Base-by-base conservation (phyloP, 2,888 invertebrate genomes). In the Amorpha juglandis region DNA sequence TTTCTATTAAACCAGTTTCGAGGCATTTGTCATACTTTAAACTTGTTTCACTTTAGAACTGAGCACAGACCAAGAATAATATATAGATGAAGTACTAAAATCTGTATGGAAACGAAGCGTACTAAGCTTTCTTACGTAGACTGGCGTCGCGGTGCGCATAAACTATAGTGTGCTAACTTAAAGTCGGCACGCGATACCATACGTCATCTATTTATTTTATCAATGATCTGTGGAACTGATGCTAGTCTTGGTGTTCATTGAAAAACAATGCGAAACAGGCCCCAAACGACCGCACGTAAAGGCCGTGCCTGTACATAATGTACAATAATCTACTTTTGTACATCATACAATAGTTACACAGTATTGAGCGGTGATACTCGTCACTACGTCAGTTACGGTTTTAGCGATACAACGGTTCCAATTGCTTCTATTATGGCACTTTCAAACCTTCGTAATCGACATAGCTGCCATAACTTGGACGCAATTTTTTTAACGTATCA, bases 311-410 rank as follows among this genome's bases (percentile, higher is more conserved):
- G 68, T 69, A 74, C 64, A 76, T 62, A 74, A 72, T 73, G 70
- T 74, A 78, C 74, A 75, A 74, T 78, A 78, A 71, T 69, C 68
- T 75, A 75, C 70, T 71, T 72, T 77, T 82, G 77, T 81, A 80
- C 77, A 81, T 74, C 76, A 80, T 78, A 78, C 69, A 76, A 74
- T 73, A 62, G 65, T 71, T 67, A 74, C 38, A 42, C 21, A 6
- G 16, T 58, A 42, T 58, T 38, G 38, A 58, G 58, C 58, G 42
- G 35, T 58, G 38, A 58, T 12, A 19, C 19, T 12, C 42, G 58
- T 42, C 14, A 42, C 42, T 11, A 16, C 53, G 53, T 58, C 21
- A 42, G 58, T 58, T 42, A 58, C 58, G 38, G 19, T 58, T 35
- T 53, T 58, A 42, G 42, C 19, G 19, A 19, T 16, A 55, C 33